Conservation (phyloP, 1,140 invertebrate species). For the Antheraea mylitta region DNA sequence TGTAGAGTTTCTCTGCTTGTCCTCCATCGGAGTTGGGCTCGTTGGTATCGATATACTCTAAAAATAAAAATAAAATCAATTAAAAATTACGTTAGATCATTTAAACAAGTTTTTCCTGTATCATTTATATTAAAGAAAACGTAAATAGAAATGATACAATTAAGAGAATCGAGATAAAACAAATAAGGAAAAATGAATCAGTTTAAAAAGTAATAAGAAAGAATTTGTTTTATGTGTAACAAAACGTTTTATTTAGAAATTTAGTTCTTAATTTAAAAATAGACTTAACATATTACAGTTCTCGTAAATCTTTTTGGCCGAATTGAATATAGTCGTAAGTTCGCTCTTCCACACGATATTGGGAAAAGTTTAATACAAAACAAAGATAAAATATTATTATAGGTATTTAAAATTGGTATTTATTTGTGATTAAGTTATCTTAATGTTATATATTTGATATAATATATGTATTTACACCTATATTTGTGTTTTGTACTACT, state of each 20-base stretch:
- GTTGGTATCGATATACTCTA: constrained; percentile 79
- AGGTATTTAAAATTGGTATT: too few relatives aligned
- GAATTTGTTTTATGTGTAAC: neutral
- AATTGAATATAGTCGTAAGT: too few relatives aligned
- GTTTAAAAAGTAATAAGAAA: neutral
- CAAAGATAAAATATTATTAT: too few relatives aligned
- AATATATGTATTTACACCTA: too few relatives aligned
- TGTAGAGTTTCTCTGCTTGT: constrained; percentile 80
- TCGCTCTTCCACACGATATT: too few relatives aligned
- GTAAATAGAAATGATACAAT: neutral
- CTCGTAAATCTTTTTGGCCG: too few relatives aligned
- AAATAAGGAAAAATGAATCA: neutral
- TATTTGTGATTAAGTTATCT: too few relatives aligned
- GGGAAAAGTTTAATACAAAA: too few relatives aligned
- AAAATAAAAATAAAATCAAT: neutral
- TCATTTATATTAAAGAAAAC: neutral
- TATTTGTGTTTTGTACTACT: too few relatives aligned
- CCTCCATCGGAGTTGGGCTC: constrained; percentile 82
- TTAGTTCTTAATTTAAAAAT: neutral
- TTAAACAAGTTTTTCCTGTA: neutral
- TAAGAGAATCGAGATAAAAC: neutral
- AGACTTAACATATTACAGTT: too few relatives aligned
- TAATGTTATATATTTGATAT: too few relatives aligned
- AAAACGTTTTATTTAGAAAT: neutral
- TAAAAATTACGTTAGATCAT: neutral